Conservation (phyloP, 1,140 invertebrate species). For the Meteorus sp. region DNA sequence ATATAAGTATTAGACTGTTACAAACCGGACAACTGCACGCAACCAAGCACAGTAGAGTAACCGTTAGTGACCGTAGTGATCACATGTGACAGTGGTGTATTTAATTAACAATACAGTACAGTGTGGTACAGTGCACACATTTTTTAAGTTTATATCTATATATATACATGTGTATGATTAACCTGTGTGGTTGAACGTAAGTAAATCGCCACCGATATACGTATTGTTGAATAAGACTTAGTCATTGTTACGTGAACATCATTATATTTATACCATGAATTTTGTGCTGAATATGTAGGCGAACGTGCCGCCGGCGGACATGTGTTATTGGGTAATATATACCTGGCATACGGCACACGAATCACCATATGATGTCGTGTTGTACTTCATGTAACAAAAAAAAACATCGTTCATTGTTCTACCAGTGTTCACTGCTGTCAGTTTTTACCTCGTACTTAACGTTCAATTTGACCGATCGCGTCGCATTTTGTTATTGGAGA, state of each 20-base stretch:
- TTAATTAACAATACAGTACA: neutral
- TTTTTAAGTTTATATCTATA: no score
- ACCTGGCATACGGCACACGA: no score
- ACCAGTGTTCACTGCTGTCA: no score
- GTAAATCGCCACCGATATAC: neutral
- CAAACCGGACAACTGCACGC: no score
- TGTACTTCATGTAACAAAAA: neutral
- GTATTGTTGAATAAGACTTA: neutral
- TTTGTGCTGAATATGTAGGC: slow-evolving; percentile 5
- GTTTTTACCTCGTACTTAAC: no score
- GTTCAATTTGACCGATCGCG: no score
- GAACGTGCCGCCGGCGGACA: neutral
- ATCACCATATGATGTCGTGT: neutral
- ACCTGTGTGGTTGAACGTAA: slow-evolving; percentile 3
- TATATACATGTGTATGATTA: no score
- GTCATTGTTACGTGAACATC: neutral
- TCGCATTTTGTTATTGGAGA: neutral
- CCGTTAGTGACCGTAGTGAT: slow-evolving; percentile 14
- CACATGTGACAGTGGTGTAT: slow-evolving; percentile 19
- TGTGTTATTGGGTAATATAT: neutral
- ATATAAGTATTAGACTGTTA: no score
- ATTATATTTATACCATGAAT: slow-evolving; percentile 16
- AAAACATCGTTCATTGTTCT: no score
- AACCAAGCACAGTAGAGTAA: slow-evolving; percentile 17
- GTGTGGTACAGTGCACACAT: neutral